Conservation (phyloP, 2,113 vertebrate genomes). For the Cryptomyrus ogoouensis region DNA sequence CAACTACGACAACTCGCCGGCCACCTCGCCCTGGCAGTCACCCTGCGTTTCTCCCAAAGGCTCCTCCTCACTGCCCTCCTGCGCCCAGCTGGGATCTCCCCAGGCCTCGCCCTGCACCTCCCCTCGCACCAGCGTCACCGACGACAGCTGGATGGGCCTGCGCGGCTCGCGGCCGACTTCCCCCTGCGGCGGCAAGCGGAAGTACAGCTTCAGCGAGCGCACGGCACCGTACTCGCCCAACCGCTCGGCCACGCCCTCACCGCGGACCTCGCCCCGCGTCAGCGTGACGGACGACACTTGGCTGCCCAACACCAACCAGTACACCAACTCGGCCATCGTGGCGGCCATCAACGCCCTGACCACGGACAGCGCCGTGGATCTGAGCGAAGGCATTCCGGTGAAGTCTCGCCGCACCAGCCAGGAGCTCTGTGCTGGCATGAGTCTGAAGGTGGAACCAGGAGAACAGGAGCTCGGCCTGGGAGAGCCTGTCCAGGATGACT, state of each 20-base stretch:
- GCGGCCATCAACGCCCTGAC: constrained; percentile 93
- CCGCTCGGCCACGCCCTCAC: constrained; percentile 80
- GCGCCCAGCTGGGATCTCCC: constrained; percentile 69
- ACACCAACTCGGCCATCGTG: constrained; percentile 92
- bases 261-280: constrained; percentile 78
- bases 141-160: constrained; percentile 80
- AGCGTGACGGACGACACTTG: constrained; percentile 84
- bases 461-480: constrained; percentile 67
- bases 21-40: constrained; percentile 94
- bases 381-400: constrained; percentile 80
- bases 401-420: constrained; percentile 80
- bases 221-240: constrained; percentile 76
- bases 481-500: constrained; percentile 72
- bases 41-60: constrained; percentile 90
- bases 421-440: constrained; percentile 66
- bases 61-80: constrained; percentile 60
- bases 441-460: constrained; percentile 81
- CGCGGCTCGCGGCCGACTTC: constrained; percentile 72
- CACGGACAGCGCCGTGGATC: constrained; percentile 79
- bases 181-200: constrained; percentile 86
- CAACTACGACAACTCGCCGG: constrained; percentile 81
- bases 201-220: constrained; percentile 79
- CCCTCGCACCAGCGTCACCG: constrained; percentile 72
- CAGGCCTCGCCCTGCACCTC: constrained; percentile 81
- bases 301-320: constrained; percentile 88